phyloP scores from a whole-genome alignment of 2,113 vertebrate genomes.

The Nibea coibor region DNA sequence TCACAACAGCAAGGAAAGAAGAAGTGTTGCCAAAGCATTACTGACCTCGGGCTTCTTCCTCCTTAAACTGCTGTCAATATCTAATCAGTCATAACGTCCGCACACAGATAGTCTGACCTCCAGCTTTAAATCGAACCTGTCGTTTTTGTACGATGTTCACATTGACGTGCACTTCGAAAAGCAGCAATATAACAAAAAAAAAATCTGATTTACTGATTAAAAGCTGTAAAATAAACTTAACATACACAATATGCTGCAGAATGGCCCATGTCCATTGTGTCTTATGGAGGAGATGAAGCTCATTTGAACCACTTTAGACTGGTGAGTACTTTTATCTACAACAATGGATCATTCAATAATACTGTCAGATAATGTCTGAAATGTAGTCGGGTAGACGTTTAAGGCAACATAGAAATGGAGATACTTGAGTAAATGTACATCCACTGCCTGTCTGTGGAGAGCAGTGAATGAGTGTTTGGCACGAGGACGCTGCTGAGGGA shows the following conservation, averaged over 20 bases:
- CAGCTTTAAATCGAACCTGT: background rate
- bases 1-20: slow-evolving; percentile 20
- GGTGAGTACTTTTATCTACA: background rate
- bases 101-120: background rate
- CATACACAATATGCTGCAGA: background rate
- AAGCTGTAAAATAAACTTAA: background rate
- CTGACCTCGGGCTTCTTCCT: slow-evolving; percentile 9
- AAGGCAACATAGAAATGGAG: background rate
- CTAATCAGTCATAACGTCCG: slow-evolving; percentile 8
- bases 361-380: background rate
- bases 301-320: background rate
- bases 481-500: background rate
- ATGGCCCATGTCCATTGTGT: too few relatives aligned
- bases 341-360: slow-evolving; percentile 7
- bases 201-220: background rate
- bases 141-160: background rate
- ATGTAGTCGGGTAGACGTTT: background rate
- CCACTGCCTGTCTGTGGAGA: too few relatives aligned
- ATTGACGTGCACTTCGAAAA: background rate
- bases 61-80: slow-evolving; percentile 5
- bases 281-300: background rate
- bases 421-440: slow-evolving; percentile 3
- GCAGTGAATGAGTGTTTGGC: slow-evolving; percentile 1
- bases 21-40: slow-evolving; percentile 30
- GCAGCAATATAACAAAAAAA: background rate